Percentiles rank a stretch among this genome's conserved stretches.
phyloP scores from a whole-genome alignment of 64 coral and sea anemone species.

The Hydrozoanthus tunicans region DNA sequence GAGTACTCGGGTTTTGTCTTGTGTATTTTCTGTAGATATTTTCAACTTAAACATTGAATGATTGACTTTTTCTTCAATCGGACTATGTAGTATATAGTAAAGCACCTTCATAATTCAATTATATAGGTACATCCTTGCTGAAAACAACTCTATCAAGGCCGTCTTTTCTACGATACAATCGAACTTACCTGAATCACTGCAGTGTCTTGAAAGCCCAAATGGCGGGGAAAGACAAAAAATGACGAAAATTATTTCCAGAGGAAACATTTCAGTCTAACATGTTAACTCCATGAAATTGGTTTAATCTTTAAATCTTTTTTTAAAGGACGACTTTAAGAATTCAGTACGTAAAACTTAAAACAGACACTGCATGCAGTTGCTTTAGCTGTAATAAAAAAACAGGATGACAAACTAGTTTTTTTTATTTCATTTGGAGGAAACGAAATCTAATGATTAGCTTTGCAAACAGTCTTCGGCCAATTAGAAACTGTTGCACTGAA shows the following conservation, averaged over 20 bases:
- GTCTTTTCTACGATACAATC: not conserved
- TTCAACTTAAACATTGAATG: no score
- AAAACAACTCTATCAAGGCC: not conserved
- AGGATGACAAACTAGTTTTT: not conserved
- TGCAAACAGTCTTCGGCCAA: not conserved
- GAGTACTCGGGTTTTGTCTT: no score
- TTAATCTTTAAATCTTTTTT: not conserved
- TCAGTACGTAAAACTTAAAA: not conserved
- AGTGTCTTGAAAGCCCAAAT: not conserved
- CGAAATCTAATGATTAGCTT: not conserved
- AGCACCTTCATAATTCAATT: no score
- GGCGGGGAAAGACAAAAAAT: not conserved
- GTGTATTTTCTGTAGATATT: no score
- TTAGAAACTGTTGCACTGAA: not conserved
- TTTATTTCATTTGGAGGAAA: not conserved
- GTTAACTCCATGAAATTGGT: not conserved
- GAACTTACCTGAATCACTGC: conserved; percentile 16
- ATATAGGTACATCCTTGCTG: not conserved
- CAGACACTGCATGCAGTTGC: not conserved
- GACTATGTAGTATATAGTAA: no score
- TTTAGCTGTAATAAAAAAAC: not conserved
- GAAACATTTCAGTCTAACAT: not conserved
- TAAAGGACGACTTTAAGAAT: not conserved
- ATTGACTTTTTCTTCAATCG: no score
- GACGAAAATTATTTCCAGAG: not conserved